phyloP scores from a whole-genome alignment of 2,797 vertebrate species.

The Microcaecilia unicolor region DNA sequence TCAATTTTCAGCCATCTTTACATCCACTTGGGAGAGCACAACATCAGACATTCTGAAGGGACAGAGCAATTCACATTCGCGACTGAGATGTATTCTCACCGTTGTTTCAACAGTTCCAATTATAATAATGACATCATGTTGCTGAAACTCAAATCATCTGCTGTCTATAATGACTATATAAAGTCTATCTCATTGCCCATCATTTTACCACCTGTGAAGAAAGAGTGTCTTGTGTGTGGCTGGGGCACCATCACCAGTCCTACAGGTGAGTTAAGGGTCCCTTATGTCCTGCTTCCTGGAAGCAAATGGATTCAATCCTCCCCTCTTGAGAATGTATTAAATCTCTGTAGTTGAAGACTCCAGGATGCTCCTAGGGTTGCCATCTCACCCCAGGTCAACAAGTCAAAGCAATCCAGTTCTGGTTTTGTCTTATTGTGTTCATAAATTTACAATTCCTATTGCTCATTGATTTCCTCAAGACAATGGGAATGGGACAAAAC shows the following conservation, averaged over 20 bases:
- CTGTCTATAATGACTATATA: conserved; percentile 20
- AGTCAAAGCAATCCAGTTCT: no score
- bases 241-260: conserved; percentile 52
- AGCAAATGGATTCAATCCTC: no score
- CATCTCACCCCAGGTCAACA: no score
- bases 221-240: conserved; percentile 45
- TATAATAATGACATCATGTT: conserved; percentile 52
- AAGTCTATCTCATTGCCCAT: conserved; percentile 31
- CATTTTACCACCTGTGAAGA: conserved; percentile 32
- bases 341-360: no score
- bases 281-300: background rate
- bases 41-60: conserved; percentile 34
- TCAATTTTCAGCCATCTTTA: conserved; percentile 10
- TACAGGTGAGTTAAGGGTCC: conserved; percentile 1
- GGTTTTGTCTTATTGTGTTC: no score
- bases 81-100: conserved; percentile 35
- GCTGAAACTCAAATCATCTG: conserved; percentile 29
- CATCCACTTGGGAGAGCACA: conserved; percentile 49
- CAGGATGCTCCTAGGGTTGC: no score
- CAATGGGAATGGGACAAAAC: no score
- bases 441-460: no score
- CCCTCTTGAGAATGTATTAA: no score
- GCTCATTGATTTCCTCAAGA: no score
- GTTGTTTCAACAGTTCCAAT: conserved; percentile 37
- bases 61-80: conserved; percentile 49